Evolutionary conservation across 2,797 vertebrate genomes (phyloP), one percentile per base, ranked within the genome.

Genomic region (Chelonia mydas): DNA sequence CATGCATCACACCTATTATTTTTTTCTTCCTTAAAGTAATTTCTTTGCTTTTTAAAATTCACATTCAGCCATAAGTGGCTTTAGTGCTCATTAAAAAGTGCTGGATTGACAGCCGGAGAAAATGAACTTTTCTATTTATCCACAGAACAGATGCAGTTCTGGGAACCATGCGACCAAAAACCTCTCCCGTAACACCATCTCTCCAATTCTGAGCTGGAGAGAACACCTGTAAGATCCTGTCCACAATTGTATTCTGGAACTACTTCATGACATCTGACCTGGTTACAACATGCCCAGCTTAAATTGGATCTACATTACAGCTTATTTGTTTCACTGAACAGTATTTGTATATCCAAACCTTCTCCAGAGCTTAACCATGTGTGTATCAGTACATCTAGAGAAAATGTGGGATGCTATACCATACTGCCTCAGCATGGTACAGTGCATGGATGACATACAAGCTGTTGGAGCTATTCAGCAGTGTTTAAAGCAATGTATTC

Each of bases 241-340:
- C 12, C 33, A 74, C 37, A 54, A 33, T 5, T 27, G n/a, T 28
- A 23, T 50, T 83, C 51, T 68, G 5, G 21, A 53, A 23, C 23
- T 37, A 72, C 55, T 72, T 72, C 49, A 21, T n/a, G 41, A n/a
- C 6, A 0, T 61, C 53, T 91, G 47, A 41, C 51, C 47, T 31
- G 51, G 37, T 25, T 23, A 37, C 83, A 28, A 2, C 23, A 16
- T 47, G 79, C 49, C 74, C 27, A 61, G 3, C 68, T 53, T 23
- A 6, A 79, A 47, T 13, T 3, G 0, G 21, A 17, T 13, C 3
- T 1, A 9, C 0, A 47, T 9, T 3, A 7, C 11, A 7, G 41
- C 28, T 9, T 61, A 61, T 61, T 61, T 31, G 57, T 27, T 31
- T 33, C 57, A 31, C 28, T 59, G 57, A 59, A 31, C 57, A 33